phyloP scores from a whole-genome alignment of 2,113 vertebrate species.

The Macrotus californicus region DNA sequence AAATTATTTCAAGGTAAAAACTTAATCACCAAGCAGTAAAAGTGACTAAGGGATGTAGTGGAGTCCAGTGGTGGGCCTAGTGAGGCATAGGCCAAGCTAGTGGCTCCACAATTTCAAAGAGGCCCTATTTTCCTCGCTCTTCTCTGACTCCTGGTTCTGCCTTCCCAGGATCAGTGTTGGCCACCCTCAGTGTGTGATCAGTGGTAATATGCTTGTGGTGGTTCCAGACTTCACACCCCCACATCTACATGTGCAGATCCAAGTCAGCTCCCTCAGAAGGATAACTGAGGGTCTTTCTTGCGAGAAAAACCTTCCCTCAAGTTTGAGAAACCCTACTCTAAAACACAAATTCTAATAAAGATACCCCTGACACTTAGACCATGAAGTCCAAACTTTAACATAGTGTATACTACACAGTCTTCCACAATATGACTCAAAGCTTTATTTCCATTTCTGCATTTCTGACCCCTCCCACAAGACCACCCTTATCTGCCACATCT shows the following conservation, averaged over 20 bases:
- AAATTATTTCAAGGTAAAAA: not conserved
- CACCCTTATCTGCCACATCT: not conserved
- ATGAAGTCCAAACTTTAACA: not conserved
- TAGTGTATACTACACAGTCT: rapidly evolving
- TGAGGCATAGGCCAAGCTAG: rapidly evolving
- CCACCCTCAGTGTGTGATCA: no score
- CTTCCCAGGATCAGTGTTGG: not conserved
- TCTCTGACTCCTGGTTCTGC: not conserved
- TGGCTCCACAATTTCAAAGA: rapidly evolving
- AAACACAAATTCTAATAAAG: not conserved
- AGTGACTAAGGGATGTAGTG: not conserved
- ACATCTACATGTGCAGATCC: not conserved
- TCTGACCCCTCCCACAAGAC: rapidly evolving
- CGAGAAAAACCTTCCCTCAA: not conserved
- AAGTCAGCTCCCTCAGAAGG: not conserved
- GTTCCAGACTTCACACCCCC: not conserved
- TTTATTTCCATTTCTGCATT: not conserved
- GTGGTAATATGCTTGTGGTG: not conserved
- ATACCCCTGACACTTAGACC: not conserved
- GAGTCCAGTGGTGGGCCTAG: not conserved
- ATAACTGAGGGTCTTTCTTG: not conserved
- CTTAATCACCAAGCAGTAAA: not conserved
- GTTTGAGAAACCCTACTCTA: not conserved
- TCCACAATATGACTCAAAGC: not conserved
- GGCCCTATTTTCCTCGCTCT: not conserved